Evolutionary conservation across 2,113 vertebrate species (phyloP).

Genomic region (Pachycephala philippinensis): DNA sequence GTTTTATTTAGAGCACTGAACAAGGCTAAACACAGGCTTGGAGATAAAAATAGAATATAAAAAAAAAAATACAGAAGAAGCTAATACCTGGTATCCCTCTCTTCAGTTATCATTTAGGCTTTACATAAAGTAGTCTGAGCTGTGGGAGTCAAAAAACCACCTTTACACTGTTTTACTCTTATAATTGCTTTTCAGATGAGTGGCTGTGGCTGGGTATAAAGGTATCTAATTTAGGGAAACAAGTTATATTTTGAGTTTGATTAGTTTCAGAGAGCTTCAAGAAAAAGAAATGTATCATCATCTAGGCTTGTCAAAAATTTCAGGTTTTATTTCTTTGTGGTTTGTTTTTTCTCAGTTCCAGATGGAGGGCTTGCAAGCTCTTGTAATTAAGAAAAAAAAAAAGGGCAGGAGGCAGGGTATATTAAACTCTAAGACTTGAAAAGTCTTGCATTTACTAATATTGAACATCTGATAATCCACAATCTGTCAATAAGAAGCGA

Average conservation of each 20-base stretch:
- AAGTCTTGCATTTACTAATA: not conserved
- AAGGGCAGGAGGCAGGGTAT: fast-evolving
- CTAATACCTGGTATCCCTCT: not conserved
- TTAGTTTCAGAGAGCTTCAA: not conserved
- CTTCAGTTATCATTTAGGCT: not conserved
- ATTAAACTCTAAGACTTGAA: not conserved
- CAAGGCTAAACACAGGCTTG: not conserved
- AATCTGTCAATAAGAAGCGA: not conserved
- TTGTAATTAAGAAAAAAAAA: not conserved
- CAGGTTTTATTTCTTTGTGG: not conserved
- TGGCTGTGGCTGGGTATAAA: not conserved
- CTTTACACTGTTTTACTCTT: not conserved
- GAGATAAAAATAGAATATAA: not conserved
- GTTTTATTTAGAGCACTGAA: not conserved
- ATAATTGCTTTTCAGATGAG: not conserved
- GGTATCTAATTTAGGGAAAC: not conserved
- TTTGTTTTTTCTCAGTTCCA: not conserved
- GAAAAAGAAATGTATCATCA: not conserved
- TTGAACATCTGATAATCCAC: not conserved
- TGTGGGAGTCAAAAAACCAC: not conserved
- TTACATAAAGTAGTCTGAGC: not conserved
- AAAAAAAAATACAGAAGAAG: not conserved
- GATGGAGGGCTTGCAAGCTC: not conserved
- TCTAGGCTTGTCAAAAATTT: not conserved
- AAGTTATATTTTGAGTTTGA: not conserved